phyloP scores from a whole-genome alignment of 2,113 vertebrate species.

The Strix uralensis region DNA sequence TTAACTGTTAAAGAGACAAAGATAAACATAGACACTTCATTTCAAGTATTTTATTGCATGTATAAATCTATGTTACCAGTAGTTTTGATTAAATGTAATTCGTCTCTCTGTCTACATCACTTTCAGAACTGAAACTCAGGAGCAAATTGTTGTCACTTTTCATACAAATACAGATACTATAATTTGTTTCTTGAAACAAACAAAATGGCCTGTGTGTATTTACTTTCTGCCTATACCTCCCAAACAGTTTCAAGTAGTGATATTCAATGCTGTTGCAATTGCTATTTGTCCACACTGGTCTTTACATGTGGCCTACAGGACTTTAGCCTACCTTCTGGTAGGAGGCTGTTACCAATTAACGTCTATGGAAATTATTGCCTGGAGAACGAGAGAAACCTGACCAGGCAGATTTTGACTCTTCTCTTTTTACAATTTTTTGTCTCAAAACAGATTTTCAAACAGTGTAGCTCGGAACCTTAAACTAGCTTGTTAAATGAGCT shows the following conservation, averaged over 20 bases:
- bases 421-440: neutral
- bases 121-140: neutral
- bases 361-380: neutral
- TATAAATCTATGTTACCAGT: neutral
- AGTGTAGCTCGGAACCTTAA: neutral
- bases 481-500: neutral
- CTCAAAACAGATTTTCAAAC: neutral
- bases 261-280: neutral
- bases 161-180: neutral
- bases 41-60: neutral
- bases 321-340: neutral
- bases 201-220: neutral
- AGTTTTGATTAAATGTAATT: neutral
- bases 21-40: neutral
- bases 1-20: neutral
- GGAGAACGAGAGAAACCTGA: neutral
- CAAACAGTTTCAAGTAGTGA: neutral
- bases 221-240: neutral
- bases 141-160: neutral
- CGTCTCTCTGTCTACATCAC: neutral
- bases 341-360: neutral
- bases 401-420: neutral
- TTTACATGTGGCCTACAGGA: neutral
- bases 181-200: neutral
- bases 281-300: neutral